phyloP scores from a whole-genome alignment of 1,140 invertebrate species.

The Agrilus planipennis region DNA sequence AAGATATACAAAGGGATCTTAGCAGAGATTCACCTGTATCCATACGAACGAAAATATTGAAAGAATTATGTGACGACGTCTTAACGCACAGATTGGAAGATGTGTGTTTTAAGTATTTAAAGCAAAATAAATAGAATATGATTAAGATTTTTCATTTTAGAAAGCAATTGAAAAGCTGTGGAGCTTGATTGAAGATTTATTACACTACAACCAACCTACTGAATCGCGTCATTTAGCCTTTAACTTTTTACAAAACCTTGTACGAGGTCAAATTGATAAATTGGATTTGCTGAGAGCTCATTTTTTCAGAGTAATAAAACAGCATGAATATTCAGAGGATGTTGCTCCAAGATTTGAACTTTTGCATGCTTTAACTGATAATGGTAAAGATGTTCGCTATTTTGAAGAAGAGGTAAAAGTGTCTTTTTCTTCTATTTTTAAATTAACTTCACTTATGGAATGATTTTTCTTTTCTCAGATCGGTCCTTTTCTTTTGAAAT shows the following conservation, averaged over 20 bases:
- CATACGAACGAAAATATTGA: slow-evolving; percentile 63
- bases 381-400: slow-evolving; percentile 75
- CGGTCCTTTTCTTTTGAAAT: slow-evolving; percentile 68
- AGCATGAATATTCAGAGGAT: slow-evolving; percentile 65
- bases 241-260: slow-evolving; percentile 59
- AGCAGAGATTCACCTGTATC: slow-evolving; percentile 53
- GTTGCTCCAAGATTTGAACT: slow-evolving; percentile 60
- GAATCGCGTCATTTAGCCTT: slow-evolving; percentile 67
- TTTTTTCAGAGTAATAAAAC: slow-evolving; percentile 69
- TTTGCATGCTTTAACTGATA: slow-evolving; percentile 68
- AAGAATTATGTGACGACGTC: slow-evolving; percentile 63
- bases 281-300: slow-evolving; percentile 66
- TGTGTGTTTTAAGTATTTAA: slow-evolving; percentile 36
- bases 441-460: slow-evolving; percentile 2
- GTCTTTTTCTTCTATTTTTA: neutral
- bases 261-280: slow-evolving; percentile 67
- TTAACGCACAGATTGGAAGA: slow-evolving; percentile 60
- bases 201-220: slow-evolving; percentile 47
- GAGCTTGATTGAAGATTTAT: slow-evolving; percentile 62
- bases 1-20: slow-evolving; percentile 64
- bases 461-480: slow-evolving; percentile 36
- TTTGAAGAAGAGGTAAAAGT: slow-evolving; percentile 68
- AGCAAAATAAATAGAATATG: slow-evolving; percentile 22
- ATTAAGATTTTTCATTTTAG: slow-evolving; percentile 29
- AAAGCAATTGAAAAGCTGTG: slow-evolving; percentile 69